These are phyloP conservation scores for Odobenus rosmarus DNA, from an alignment of 2,113 vertebrate species.

Conservation along the genomic window DNA sequence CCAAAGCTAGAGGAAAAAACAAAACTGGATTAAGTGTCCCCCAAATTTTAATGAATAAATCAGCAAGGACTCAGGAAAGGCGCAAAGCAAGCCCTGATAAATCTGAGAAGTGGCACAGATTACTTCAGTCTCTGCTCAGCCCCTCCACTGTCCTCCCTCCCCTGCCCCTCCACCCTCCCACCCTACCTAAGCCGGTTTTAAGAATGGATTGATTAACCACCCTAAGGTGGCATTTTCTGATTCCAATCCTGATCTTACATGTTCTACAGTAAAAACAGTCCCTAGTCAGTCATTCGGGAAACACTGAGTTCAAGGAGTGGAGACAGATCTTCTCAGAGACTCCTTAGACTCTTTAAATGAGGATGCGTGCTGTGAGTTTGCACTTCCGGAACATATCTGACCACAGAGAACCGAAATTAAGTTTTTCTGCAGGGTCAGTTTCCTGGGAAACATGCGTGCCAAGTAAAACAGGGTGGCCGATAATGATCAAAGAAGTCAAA, in stretches of 20 bases:
- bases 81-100: too few species aligned
- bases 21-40: not conserved
- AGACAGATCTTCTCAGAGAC: not conserved
- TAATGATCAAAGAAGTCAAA: not conserved
- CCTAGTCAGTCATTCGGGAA: not conserved
- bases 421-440: not conserved
- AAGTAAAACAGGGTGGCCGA: fast-evolving
- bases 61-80: not conserved
- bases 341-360: not conserved
- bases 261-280: not conserved
- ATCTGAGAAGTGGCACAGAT: fast-evolving
- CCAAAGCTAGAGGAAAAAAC: not conserved
- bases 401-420: not conserved
- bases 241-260: not conserved
- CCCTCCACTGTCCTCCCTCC: fast-evolving
- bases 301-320: not conserved
- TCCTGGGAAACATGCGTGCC: fast-evolving
- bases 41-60: not conserved
- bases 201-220: not conserved
- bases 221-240: not conserved
- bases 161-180: fast-evolving
- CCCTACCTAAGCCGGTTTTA: not conserved
- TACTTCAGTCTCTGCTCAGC: not conserved
- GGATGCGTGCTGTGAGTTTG: fast-evolving
- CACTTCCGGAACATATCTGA: too few species aligned